Conservation (phyloP, 2,797 vertebrate species). For the Chiroxiphia lanceolata region DNA sequence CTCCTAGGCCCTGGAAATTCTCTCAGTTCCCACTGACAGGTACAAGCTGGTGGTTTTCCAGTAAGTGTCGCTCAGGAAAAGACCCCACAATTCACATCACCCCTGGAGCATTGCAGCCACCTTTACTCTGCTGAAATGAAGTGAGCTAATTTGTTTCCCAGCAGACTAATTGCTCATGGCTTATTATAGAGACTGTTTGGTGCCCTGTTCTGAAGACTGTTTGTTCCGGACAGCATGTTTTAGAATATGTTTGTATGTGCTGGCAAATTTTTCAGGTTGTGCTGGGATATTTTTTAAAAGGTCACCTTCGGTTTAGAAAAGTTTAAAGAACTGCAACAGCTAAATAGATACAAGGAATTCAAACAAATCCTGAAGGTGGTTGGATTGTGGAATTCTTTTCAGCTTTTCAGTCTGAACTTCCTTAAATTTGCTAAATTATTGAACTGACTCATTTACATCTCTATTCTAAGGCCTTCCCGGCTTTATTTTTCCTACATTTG, state of each 20-base stretch:
- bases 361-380: constrained; percentile 44
- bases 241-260: constrained; percentile 66
- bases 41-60: background rate
- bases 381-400: constrained; percentile 33
- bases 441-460: constrained; percentile 17
- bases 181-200: constrained; percentile 58
- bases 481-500: constrained; percentile 5
- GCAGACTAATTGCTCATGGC: constrained; percentile 53
- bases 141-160: constrained; percentile 42
- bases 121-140: constrained; percentile 11
- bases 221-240: constrained; percentile 63
- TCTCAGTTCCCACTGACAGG: background rate
- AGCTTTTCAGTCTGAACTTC: constrained; percentile 41
- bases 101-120: background rate
- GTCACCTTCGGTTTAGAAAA: constrained; percentile 54
- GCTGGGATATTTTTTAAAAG: background rate
- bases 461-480: constrained; percentile 16
- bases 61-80: background rate
- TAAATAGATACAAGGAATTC: constrained; percentile 57
- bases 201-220: constrained; percentile 63
- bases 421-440: constrained; percentile 35
- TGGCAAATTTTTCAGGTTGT: constrained; percentile 50
- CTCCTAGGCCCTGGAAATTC: background rate
- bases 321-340: constrained; percentile 51
- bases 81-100: background rate